phyloP scores from a whole-genome alignment of 2,113 vertebrate genomes.

The Nematolebias whitei region DNA sequence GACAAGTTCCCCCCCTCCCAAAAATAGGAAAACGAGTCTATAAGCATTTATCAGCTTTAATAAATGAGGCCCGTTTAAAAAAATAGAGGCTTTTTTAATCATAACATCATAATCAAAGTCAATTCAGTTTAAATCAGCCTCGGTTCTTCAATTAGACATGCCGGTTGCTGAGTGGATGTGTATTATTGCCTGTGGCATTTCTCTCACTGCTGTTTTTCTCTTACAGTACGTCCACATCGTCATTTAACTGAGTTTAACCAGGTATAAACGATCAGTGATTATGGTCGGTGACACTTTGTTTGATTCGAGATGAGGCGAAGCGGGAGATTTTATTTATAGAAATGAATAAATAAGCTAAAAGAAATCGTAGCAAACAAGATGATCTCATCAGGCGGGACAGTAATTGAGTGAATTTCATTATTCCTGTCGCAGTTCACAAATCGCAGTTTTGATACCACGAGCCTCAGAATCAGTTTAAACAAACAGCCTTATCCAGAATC shows the following conservation, averaged over 20 bases:
- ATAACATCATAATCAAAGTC: conserved; percentile 45
- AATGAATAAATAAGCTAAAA: conserved; percentile 24
- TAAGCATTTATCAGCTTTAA: conserved; percentile 20
- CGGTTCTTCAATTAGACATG: conserved; percentile 44
- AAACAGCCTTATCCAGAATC: conserved; percentile 51
- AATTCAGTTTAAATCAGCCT: conserved; percentile 44
- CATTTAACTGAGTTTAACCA: conserved; percentile 6
- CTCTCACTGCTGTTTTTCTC: conserved; percentile 25
- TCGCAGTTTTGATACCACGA: conserved; percentile 43
- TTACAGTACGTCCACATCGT: conserved; percentile 10
- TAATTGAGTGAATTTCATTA: conserved; percentile 70
- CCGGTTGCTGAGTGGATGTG: conserved; percentile 33
- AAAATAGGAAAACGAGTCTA: background rate
- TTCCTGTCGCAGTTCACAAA: conserved; percentile 63
- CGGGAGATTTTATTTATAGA: background rate
- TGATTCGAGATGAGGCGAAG: background rate
- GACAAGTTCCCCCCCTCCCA: background rate
- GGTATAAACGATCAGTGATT: background rate
- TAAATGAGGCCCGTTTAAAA: conserved; percentile 46
- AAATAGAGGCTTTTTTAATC: conserved; percentile 45
- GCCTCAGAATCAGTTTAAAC: conserved; percentile 53
- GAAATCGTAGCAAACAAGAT: conserved; percentile 25
- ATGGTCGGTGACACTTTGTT: background rate
- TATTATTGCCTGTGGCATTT: conserved; percentile 13
- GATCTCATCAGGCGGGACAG: conserved; percentile 35